Evolutionary conservation across 2,888 invertebrate species (phyloP).

Genomic region (Deroplatys truncata): DNA sequence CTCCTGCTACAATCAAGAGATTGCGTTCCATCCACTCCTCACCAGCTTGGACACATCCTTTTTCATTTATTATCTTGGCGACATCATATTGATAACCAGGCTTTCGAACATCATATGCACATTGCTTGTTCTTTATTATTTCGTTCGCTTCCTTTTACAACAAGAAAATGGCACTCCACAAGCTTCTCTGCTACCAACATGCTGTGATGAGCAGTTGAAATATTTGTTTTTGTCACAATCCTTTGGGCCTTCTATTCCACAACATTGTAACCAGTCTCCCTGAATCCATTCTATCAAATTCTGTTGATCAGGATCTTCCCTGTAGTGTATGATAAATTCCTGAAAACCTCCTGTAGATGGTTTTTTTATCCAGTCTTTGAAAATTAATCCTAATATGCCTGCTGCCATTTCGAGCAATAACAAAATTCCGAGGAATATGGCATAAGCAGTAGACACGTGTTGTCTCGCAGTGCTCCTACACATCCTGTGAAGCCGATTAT

Average conservation of each 20-base stretch:
- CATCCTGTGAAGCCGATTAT: slow-evolving; percentile 96
- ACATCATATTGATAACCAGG: slow-evolving; percentile 73
- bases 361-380: slow-evolving; percentile 83
- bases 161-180: slow-evolving; percentile 99
- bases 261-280: slow-evolving; percentile 94
- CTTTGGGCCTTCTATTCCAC: slow-evolving; percentile 93
- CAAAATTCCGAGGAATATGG: no score
- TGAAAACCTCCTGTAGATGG: slow-evolving; percentile 84
- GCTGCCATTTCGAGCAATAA: no score
- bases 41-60: slow-evolving; percentile 89
- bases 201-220: slow-evolving; percentile 92
- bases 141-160: slow-evolving; percentile 80
- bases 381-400: no score
- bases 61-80: slow-evolving; percentile 77
- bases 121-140: no score
- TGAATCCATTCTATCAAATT: slow-evolving; percentile 98
- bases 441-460: slow-evolving; percentile 91
- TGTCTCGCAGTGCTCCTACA: slow-evolving; percentile 94
- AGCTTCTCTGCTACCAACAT: slow-evolving; percentile 88
- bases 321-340: slow-evolving; percentile 89
- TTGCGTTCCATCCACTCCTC: slow-evolving; percentile 95
- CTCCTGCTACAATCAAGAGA: slow-evolving; percentile 86
- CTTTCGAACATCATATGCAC: no score
- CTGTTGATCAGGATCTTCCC: slow-evolving; percentile 97
- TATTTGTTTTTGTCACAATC: slow-evolving; percentile 98